Percentiles rank a stretch among this genome's conserved stretches.
phyloP scores from a whole-genome alignment of 2,113 vertebrate species.

The Urocitellus parryii region DNA sequence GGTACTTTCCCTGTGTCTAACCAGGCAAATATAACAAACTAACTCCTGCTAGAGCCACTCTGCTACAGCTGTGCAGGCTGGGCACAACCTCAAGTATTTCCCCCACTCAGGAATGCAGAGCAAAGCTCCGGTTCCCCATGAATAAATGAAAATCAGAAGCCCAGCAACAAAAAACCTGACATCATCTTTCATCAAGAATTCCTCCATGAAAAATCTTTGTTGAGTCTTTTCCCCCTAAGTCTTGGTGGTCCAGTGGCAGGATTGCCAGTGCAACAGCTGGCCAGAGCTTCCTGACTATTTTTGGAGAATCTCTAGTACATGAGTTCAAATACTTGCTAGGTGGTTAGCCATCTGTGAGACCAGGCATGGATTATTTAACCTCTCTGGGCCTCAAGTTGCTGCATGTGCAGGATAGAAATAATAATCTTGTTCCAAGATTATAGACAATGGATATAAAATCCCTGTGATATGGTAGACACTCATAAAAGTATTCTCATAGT shows the following conservation, averaged over 20 bases:
- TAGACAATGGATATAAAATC: background rate
- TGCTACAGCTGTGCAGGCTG: background rate
- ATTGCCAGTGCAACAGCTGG: background rate
- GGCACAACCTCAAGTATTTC: background rate
- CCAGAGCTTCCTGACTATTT: background rate
- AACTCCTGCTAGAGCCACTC: background rate
- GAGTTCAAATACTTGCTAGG: background rate
- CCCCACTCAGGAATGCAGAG: fast-evolving
- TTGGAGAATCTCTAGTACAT: background rate
- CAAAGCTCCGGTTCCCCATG: background rate
- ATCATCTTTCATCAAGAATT: background rate
- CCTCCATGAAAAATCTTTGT: background rate
- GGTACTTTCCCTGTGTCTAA: background rate
- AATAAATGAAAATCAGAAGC: background rate
- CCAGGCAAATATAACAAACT: background rate
- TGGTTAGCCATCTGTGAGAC: background rate
- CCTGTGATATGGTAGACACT: background rate
- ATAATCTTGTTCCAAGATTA: background rate
- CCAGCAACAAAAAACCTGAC: background rate
- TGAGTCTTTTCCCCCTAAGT: background rate
- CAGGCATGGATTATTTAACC: background rate
- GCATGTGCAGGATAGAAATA: background rate
- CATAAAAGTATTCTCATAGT: background rate
- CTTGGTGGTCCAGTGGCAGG: background rate
- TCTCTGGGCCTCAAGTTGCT: background rate